Evolutionary conservation across 2,113 vertebrate genomes (phyloP), one percentile per base, ranked within the genome.

Genomic region (Rhegmatorhina hoffmannsi): DNA sequence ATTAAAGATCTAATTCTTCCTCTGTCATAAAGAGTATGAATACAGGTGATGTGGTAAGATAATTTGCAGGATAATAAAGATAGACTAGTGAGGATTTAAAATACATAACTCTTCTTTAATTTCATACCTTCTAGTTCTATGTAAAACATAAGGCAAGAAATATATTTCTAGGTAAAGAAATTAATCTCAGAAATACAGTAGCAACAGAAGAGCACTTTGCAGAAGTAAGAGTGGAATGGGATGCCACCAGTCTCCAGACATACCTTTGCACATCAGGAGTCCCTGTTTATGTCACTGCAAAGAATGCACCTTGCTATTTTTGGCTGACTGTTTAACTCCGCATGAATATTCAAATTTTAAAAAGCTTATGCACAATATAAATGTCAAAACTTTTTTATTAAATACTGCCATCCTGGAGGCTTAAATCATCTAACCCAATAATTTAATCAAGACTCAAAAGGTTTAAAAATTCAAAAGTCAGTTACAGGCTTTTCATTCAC

Each of bases 91-190:
- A 83, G 64, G 36, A 95, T 90, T 89, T 88, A 67, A 64, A 44
- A 89, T n/a, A 69, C 4, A 23, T n/a, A 92, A 55, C 78, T 95
- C 28, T 81, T 95, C 28, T 94, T 82, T 89, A 91, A 87, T 89
- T 87, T 76, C 40, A 43, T 33, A 77, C 16, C 13, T 63, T 69
- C 67, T 28, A 69, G 5, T 49, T 81, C 29, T 40, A 18, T 14
- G 55, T 25, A 82, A 94, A 80, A 79, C 15, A 19, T 49, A 62
- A 19, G 26, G 49, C 33, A 92, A 84, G 28, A 86, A 86, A 68
- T 34, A 10, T 6, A 81, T 20, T 85, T 78, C 46, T 36, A 83
- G 44, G 46, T 49, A 66, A 72, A 82, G 13, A 66, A 66, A 83
- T 53, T 72, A 31, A 55, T 87, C 19, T 77, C 73, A 87, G 55